phyloP scores from a whole-genome alignment of 2,797 vertebrate genomes.

The Myotis daubentonii region DNA sequence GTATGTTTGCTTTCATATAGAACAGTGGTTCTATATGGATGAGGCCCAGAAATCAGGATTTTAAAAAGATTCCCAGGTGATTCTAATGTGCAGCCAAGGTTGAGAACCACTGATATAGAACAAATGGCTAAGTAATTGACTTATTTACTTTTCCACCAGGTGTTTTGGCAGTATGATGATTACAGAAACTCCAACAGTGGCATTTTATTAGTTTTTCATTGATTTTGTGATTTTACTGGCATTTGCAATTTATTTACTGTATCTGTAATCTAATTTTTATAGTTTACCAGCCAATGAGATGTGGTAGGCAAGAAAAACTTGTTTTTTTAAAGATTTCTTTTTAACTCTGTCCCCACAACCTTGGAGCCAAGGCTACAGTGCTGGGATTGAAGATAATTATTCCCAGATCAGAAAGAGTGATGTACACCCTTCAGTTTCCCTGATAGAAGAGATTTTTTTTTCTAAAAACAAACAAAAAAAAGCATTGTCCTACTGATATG shows the following conservation, averaged over 20 bases:
- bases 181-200: background rate
- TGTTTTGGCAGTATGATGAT: conserved; percentile 1
- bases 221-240: conserved; percentile 18
- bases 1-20: background rate
- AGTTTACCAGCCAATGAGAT: background rate
- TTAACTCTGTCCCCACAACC: background rate
- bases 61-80: no score
- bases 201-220: conserved; percentile 23
- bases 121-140: background rate
- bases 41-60: no score
- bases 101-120: background rate
- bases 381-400: background rate
- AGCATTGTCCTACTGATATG: no score
- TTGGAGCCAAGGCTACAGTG: background rate
- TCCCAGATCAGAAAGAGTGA: background rate
- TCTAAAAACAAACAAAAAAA: background rate
- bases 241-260: background rate
- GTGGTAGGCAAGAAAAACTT: background rate
- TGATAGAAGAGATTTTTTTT: background rate
- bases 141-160: conserved; percentile 42
- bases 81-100: no score
- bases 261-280: conserved; percentile 9
- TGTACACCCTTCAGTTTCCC: background rate
- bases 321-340: conserved; percentile 34
- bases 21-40: background rate